A percentile compares a stretch with the other conserved stretches of the same genome.
Conservation (phyloP, 2,113 vertebrate genomes). For the Oreochromis spilurus region DNA sequence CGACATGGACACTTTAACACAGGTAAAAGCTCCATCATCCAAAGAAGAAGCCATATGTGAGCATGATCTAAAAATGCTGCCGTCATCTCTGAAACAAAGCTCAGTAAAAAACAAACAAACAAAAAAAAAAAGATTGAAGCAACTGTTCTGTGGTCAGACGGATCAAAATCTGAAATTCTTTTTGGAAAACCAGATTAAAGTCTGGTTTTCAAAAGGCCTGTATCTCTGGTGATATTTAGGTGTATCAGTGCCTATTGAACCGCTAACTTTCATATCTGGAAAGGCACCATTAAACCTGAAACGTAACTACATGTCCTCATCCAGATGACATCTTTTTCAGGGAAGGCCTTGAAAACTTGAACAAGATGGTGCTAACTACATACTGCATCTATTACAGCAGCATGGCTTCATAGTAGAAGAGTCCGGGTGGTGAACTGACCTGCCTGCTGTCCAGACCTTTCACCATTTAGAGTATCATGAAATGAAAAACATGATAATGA, state of each 20-base stretch:
- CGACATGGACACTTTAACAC: background rate
- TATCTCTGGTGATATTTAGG: background rate
- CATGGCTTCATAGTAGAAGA: background rate
- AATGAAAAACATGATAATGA: background rate
- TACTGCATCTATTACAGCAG: background rate
- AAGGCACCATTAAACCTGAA: background rate
- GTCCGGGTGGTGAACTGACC: background rate
- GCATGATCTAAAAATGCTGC: background rate
- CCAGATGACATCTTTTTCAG: background rate
- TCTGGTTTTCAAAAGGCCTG: background rate
- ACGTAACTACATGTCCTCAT: background rate
- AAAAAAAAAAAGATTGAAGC: background rate
- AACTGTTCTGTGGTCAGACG: background rate
- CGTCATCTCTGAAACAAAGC: background rate
- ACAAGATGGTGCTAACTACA: accelerated
- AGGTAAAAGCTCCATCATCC: background rate
- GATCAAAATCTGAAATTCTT: background rate
- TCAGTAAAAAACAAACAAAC: background rate
- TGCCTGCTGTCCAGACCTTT: background rate
- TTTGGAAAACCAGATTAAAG: background rate
- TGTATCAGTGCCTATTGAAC: background rate
- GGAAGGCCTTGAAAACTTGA: background rate
- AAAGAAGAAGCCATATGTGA: background rate
- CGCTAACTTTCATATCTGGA: background rate
- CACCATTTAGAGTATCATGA: background rate